Evolutionary conservation across 2,888 invertebrate genomes (phyloP).

Genomic region (Criorhina ranunculi): DNA sequence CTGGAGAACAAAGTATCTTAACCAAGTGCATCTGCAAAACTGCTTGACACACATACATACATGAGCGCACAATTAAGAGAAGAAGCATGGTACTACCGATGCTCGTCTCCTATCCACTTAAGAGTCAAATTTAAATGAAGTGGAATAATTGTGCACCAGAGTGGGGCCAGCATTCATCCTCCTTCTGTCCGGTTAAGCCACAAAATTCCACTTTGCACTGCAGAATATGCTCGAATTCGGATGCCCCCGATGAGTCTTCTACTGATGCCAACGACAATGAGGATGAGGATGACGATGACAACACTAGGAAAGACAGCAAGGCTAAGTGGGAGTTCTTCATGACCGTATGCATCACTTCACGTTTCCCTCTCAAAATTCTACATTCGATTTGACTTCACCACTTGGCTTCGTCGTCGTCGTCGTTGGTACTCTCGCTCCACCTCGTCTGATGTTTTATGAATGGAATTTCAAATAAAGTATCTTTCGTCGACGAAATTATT

Average conservation of each 20-base stretch:
- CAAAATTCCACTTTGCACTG: constrained; percentile 50
- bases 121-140: constrained; percentile 65
- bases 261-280: constrained; percentile 10
- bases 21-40: constrained; percentile 7
- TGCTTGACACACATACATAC: constrained; percentile 3
- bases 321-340: constrained; percentile 60
- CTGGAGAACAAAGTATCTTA: neutral
- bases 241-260: constrained; percentile 26
- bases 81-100: neutral
- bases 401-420: constrained; percentile 1
- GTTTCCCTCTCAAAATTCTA: constrained; percentile 23
- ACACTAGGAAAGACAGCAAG: neutral
- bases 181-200: constrained; percentile 17
- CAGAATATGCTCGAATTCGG: constrained; percentile 45
- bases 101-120: constrained; percentile 13
- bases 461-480: constrained; percentile 68
- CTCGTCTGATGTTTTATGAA: constrained; percentile 66
- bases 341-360: constrained; percentile 56
- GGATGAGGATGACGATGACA: constrained; percentile 9
- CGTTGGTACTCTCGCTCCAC: constrained; percentile 13
- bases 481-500: constrained; percentile 56
- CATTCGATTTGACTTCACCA: constrained; percentile 58
- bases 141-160: constrained; percentile 57
- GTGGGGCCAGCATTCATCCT: neutral
- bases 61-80: neutral